These are phyloP conservation scores for Apamea sordens DNA, from an alignment of 2,888 invertebrate genomes.

Conservation along the genomic window DNA sequence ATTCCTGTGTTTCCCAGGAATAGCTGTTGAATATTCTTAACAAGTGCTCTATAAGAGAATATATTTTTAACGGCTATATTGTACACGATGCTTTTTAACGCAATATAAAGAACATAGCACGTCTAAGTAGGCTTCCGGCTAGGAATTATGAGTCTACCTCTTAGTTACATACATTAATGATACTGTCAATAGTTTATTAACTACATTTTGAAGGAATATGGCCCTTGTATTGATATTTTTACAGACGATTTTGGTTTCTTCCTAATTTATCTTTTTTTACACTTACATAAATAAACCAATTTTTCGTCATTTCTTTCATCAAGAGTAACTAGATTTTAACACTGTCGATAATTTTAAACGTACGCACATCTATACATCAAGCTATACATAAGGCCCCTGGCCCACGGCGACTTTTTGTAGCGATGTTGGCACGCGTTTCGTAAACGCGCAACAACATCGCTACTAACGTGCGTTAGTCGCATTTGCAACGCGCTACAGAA, in stretches of 20 bases:
- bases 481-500: no score
- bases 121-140: neutral
- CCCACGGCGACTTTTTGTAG: no score
- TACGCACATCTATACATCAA: no score
- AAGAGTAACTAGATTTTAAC: neutral
- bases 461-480: no score
- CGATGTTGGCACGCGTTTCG: no score
- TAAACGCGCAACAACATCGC: no score
- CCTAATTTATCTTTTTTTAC: neutral
- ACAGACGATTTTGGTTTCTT: neutral
- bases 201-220: neutral
- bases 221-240: neutral
- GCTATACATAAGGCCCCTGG: no score
- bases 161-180: neutral
- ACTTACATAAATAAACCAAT: neutral
- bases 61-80: conserved; percentile 34
- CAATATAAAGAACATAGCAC: conserved; percentile 9
- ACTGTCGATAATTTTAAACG: neutral
- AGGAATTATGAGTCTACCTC: neutral
- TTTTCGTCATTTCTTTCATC: neutral
- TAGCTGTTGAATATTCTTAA: conserved; percentile 56
- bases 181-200: neutral
- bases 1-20: conserved; percentile 57
- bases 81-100: neutral
- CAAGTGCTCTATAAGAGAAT: conserved; percentile 23